phyloP scores from a whole-genome alignment of 2,888 invertebrate species.

The Cynaeus angustus region DNA sequence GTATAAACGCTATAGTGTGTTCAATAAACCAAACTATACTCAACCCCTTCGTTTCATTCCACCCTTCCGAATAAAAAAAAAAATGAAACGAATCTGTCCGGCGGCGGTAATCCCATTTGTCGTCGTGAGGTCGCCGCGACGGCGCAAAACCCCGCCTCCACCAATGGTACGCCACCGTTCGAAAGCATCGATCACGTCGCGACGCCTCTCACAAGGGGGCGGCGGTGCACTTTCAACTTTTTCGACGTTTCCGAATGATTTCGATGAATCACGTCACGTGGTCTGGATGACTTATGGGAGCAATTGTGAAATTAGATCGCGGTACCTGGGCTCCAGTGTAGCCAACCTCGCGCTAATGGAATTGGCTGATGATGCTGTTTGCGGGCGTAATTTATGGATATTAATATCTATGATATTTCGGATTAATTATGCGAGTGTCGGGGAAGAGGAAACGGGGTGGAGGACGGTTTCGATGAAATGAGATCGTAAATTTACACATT shows the following conservation, averaged over 20 bases:
- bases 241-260: conserved; percentile 35
- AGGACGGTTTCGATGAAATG: conserved; percentile 10
- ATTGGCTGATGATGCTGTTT: conserved; percentile 69
- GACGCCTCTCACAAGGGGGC: conserved; percentile 56
- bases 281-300: conserved; percentile 67
- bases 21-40: conserved; percentile 55
- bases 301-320: conserved; percentile 70
- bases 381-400: conserved; percentile 69
- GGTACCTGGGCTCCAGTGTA: conserved; percentile 58
- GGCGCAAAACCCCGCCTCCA: conserved; percentile 55
- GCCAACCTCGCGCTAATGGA: conserved; percentile 64
- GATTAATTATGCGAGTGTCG: conserved; percentile 57
- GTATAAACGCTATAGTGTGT: conserved; percentile 59
- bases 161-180: conserved; percentile 57
- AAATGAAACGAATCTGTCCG: conserved; percentile 28
- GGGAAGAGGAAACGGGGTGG: conserved; percentile 7
- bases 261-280: conserved; percentile 36
- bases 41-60: conserved; percentile 22
- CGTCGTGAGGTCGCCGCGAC: conserved; percentile 11
- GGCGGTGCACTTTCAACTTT: conserved; percentile 32
- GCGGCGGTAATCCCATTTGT: conserved; percentile 39
- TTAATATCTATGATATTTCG: conserved; percentile 67
- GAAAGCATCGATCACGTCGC: conserved; percentile 64
- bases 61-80: conserved; percentile 1
- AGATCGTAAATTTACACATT: conserved; percentile 42